phyloP scores from a whole-genome alignment of 2,888 invertebrate species.

The Liodrosophila aerea region DNA sequence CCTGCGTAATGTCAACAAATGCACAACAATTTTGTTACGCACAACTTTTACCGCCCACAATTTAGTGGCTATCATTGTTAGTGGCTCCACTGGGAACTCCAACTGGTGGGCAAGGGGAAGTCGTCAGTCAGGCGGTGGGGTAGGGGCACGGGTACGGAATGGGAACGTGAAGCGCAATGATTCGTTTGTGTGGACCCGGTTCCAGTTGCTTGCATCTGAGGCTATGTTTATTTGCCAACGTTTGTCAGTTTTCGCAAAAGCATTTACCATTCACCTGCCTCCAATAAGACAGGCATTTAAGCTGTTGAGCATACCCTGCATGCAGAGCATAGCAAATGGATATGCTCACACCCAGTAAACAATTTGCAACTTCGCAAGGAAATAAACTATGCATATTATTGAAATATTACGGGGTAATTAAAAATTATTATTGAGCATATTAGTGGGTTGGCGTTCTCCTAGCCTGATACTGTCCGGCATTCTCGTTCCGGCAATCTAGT shows the following conservation, averaged over 20 bases:
- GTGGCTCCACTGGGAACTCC: neutral
- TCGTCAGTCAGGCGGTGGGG: neutral
- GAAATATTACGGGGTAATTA: too few species aligned
- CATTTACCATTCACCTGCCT: conserved; percentile 44
- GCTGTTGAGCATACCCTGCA: conserved; percentile 31
- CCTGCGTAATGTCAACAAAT: conserved; percentile 62
- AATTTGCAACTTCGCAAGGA: too few species aligned
- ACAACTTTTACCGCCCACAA: conserved; percentile 62
- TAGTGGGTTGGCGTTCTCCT: too few species aligned
- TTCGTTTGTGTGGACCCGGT: conserved; percentile 20
- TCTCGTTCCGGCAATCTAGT: too few species aligned
- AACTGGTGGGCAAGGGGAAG: neutral
- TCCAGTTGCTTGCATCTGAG: conserved; percentile 41
- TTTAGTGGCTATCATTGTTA: conserved; percentile 39
- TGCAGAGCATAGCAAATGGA: too few species aligned
- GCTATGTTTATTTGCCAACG: conserved; percentile 31
- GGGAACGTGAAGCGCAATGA: conserved; percentile 22
- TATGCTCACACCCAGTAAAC: neutral
- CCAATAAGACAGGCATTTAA: conserved; percentile 50
- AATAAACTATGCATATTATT: neutral
- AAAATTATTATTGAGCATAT: too few species aligned
- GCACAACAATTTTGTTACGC: conserved; percentile 59
- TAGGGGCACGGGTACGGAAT: neutral
- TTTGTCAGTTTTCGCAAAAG: conserved; percentile 27
- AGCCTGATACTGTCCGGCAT: too few species aligned